Base-by-base conservation (phyloP, 2,797 vertebrate genomes). In the Chelon labrosus region DNA sequence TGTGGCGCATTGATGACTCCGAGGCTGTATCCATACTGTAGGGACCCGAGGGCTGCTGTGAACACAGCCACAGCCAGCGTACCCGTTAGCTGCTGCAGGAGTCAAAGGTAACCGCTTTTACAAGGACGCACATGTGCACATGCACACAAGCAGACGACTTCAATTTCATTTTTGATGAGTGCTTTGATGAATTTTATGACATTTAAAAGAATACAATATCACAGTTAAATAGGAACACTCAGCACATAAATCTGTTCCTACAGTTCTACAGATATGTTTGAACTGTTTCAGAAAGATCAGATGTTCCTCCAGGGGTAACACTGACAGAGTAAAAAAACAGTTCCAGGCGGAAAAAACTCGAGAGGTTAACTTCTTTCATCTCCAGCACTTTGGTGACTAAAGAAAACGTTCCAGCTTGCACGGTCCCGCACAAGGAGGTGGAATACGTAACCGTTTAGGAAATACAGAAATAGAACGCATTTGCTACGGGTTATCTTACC, bases 1-100 rank as follows among this genome's bases (percentile, higher is more conserved):
- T 99, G 97, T 0, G 98, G 98, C 7, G 98, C 96, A 0, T 99
- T 99, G 86, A 99, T 99, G 80, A 99, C 97, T 9, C 98, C 98
- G 19, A 97, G 84, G 74, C 97, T 95, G 88, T 98, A 99, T 53
- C 98, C 98, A 0, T 90, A 98, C 90, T 98, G 97, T 83, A 99
- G 94, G 59, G 98, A 99, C 4, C 97, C 95, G 25, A 99, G 90
- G 7, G 93, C 92, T 0, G 96, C 96, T 0, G 96, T 95, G 82
- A 97, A 96, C 83, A 99, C 96, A 0, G 98, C 94, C 55, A 99
- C 72, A 31, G 94, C 70, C 71, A 99, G 74, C 0, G 95, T 96
- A 41, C 95, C 91, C 0, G 97, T 97, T 57, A 98, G 75, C 87
- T 97, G 95, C 94, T 96, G 87, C 49, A 89, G 16, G 59, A 27